These are phyloP conservation scores for Cyprinodon tularosa DNA, from an alignment of 2,113 vertebrate species.

Conservation along the genomic window DNA sequence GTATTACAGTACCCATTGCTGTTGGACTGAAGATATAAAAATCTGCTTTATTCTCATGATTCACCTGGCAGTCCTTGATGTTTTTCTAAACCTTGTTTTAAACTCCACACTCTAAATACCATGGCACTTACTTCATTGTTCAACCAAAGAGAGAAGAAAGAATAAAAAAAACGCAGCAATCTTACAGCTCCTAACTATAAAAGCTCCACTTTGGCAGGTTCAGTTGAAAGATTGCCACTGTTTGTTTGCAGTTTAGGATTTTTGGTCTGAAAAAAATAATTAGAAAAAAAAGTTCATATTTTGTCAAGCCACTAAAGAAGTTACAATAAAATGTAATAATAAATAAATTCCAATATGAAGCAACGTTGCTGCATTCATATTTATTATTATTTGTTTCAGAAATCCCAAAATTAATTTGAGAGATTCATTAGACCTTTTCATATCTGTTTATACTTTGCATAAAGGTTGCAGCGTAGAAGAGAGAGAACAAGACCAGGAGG, in stretches of 20 bases:
- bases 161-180: constrained; percentile 16
- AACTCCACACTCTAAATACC: not conserved
- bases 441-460: too few species aligned
- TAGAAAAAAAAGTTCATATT: not conserved
- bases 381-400: too few species aligned
- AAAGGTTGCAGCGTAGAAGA: too few species aligned
- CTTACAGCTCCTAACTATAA: constrained; percentile 1
- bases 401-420: too few species aligned
- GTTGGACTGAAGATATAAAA: not conserved
- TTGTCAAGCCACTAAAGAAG: not conserved
- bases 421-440: too few species aligned
- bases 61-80: not conserved
- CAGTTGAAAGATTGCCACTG: constrained; percentile 25
- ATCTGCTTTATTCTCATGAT: not conserved
- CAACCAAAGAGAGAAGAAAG: not conserved
- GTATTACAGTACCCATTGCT: not conserved
- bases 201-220: constrained; percentile 21
- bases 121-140: constrained; percentile 3
- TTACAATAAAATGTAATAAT: not conserved
- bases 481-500: too few species aligned
- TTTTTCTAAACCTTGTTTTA: not conserved
- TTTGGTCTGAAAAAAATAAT: constrained; percentile 18
- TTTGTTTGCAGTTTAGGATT: constrained; percentile 19
- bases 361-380: not conserved
- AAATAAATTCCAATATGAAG: not conserved